phyloP scores from a whole-genome alignment of 1,140 invertebrate species.

The Dreissena polymorpha region DNA sequence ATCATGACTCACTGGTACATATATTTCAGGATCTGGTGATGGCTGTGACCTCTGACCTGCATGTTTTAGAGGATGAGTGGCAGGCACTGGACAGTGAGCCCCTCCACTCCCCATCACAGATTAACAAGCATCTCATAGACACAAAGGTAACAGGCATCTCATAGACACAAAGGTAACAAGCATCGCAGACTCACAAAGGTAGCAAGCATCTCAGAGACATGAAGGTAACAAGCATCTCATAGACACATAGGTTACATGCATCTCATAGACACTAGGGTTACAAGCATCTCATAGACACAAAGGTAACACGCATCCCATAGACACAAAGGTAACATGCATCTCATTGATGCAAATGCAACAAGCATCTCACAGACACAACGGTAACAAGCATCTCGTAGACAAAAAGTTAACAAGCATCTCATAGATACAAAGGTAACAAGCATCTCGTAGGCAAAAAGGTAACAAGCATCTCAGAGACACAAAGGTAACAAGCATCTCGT shows the following conservation, averaged over 20 bases:
- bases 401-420: not conserved
- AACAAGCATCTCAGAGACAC: slow-evolving; percentile 53
- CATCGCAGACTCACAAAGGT: slow-evolving; percentile 57
- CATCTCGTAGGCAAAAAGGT: slow-evolving; percentile 53
- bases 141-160: slow-evolving; percentile 59
- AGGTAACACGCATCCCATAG: slow-evolving; percentile 53
- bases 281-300: slow-evolving; percentile 52
- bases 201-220: slow-evolving; percentile 52
- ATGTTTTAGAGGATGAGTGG: slow-evolving; percentile 60
- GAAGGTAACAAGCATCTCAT: slow-evolving; percentile 53
- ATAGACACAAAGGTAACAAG: slow-evolving; percentile 52
- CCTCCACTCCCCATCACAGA: slow-evolving; percentile 48
- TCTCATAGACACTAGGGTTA: slow-evolving; percentile 51
- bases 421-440: slow-evolving; percentile 18
- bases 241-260: slow-evolving; percentile 58
- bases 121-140: slow-evolving; percentile 47
- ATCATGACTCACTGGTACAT: too few relatives aligned
- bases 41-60: slow-evolving; percentile 57
- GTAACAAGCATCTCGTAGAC: slow-evolving; percentile 48
- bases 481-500: slow-evolving; percentile 56
- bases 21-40: slow-evolving; percentile 52
- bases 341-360: not conserved
- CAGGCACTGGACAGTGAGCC: slow-evolving; percentile 52
- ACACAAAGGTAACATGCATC: slow-evolving; percentile 59
- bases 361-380: not conserved